Conservation (phyloP, 2,888 invertebrate species). For the Calephelis perditalis region DNA sequence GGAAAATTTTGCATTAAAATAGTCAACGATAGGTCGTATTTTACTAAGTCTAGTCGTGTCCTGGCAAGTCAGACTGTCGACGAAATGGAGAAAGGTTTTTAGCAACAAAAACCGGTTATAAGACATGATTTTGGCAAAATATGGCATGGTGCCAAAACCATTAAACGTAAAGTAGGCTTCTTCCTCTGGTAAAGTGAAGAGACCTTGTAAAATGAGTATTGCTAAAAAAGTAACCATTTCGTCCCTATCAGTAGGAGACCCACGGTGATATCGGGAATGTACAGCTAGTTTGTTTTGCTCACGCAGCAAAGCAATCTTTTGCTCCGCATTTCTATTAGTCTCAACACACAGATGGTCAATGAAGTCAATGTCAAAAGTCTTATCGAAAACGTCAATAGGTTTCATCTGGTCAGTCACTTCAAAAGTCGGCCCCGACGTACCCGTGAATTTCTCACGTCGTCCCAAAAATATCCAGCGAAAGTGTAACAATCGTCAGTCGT, state of each 20-base stretch:
- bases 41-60: conserved; percentile 27
- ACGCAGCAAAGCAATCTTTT: conserved; percentile 21
- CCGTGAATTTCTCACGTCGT: conserved; percentile 28
- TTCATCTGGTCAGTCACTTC: conserved; percentile 23
- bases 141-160: conserved; percentile 31
- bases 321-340: conserved; percentile 27
- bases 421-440: conserved; percentile 31
- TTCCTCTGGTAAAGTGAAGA: conserved; percentile 31
- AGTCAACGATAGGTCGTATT: conserved; percentile 30
- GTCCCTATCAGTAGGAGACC: conserved; percentile 25
- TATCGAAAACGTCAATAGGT: conserved; percentile 26
- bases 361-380: conserved; percentile 27
- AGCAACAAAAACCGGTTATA: conserved; percentile 31
- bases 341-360: conserved; percentile 28
- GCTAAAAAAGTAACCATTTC: conserved; percentile 24
- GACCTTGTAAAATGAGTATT: conserved; percentile 28
- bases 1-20: conserved; percentile 32
- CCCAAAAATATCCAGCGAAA: conserved; percentile 26
- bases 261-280: conserved; percentile 20
- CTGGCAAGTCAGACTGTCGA: conserved; percentile 23
- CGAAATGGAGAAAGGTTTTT: conserved; percentile 31
- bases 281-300: conserved; percentile 19
- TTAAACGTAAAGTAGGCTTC: conserved; percentile 30
- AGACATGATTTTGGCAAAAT: conserved; percentile 30
- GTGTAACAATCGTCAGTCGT: conserved; percentile 22